Evolutionary conservation across 2,113 vertebrate species (phyloP), one percentile per base, ranked within the genome.

Genomic region (Nipponia nippon): DNA sequence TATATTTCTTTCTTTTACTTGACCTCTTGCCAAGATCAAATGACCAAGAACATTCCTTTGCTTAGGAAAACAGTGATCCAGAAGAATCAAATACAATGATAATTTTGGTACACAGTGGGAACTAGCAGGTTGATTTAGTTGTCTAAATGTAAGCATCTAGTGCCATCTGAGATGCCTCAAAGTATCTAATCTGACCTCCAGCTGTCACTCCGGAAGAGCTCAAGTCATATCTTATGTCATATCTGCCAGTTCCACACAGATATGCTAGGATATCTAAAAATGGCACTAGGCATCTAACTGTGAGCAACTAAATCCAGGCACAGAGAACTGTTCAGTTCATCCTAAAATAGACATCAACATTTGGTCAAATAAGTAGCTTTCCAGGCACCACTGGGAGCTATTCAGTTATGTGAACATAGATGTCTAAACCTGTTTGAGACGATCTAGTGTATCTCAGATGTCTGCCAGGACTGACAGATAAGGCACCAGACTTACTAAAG

Each of bases 261-360:
- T 91, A 65, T 5, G 1, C 19, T 69, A 76, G 66, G 77, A 77
- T 62, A 83, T 73, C 89, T 89, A 81, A 91, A 96, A 95, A 94
- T 49, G 62, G 46, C 50, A 87, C 46, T 69, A 78, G 58, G 21
- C 26, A 84, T 84, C 55, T 67, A 79, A 90, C 49, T 77, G 80
- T 44, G 53, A 92, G 36, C 12, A 52, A 25, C 30, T 55, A 91
- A 91, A 94, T 61, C 27, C 58, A 87, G 40, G 14, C 70, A 50
- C 23, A 83, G 59, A 89, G 26, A 55, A 86, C 83, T 42, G 71
- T 65, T 90, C 79, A 80, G 32, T 4, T 92, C 34, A 56, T 87
- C 30, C 46, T 89, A 91, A 91, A 95, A 89, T 52, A 94, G 50
- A 36, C 40, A 90, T n/a, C n/a, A 80, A 56, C 76, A 93, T 93